Evolutionary conservation across 2,113 vertebrate species (phyloP).

Genomic region (Megaceryle torquata): DNA sequence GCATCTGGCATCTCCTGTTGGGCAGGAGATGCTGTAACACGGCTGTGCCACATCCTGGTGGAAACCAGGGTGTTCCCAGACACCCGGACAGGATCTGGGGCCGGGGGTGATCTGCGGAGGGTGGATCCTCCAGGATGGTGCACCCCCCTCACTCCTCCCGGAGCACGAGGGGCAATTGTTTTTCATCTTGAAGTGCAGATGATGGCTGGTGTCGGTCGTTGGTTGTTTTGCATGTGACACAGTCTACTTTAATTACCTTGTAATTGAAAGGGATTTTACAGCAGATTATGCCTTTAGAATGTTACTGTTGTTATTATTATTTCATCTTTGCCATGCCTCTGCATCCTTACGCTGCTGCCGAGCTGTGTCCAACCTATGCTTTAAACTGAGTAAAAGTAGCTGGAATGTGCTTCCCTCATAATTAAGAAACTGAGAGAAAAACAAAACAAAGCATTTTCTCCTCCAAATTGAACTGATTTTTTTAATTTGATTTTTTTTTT

Average conservation of each 20-base stretch:
- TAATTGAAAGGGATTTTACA: not conserved
- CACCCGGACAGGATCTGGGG: accelerated
- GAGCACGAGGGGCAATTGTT: not conserved
- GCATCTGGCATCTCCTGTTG: not conserved
- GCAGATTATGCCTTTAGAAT: not conserved
- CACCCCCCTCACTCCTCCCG: not conserved
- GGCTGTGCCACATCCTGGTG: not conserved
- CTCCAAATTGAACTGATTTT: not conserved
- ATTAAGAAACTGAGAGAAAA: not conserved
- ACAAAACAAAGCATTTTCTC: not conserved
- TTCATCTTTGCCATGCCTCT: not conserved
- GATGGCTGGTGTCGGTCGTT: not conserved
- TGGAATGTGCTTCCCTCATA: not conserved
- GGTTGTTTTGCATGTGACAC: not conserved
- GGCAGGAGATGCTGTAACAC: not conserved
- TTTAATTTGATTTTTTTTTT: no score
- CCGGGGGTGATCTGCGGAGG: not conserved
- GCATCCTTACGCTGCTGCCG: not conserved
- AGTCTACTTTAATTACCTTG: not conserved
- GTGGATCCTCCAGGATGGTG: not conserved
- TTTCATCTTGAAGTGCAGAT: no score
- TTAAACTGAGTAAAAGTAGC: not conserved
- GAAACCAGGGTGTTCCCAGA: not conserved
- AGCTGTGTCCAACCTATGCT: not conserved
- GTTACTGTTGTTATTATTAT: not conserved